Evolutionary conservation across 1,140 invertebrate genomes (phyloP).

Genomic region (Aphelenchoides fujianensis): DNA sequence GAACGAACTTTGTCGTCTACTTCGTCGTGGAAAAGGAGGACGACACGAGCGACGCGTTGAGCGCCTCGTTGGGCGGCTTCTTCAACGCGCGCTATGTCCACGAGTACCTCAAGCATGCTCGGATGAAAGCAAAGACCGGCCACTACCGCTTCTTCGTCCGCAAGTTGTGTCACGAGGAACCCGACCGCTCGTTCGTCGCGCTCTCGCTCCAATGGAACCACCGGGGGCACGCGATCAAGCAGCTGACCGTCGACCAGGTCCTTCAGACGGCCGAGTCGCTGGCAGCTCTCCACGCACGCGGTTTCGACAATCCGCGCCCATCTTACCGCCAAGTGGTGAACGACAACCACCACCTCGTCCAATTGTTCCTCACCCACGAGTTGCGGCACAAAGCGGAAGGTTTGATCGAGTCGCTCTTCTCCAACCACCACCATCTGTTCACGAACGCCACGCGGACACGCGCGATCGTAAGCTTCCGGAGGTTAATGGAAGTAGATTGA

Average conservation of each 20-base stretch:
- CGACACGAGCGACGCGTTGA: not conserved
- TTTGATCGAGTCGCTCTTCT: not conserved
- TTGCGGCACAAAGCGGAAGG: not conserved
- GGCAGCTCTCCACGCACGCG: slow-evolving; percentile 4
- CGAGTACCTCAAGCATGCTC: slow-evolving; percentile 10
- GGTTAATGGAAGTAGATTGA: too few relatives aligned
- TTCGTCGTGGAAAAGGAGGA: not conserved
- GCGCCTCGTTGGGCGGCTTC: slow-evolving; percentile 16
- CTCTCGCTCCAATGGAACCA: not conserved
- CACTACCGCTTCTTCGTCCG: not conserved
- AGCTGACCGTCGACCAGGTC: not conserved
- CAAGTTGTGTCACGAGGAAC: not conserved
- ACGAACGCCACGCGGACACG: not conserved
- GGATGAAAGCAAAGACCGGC: not conserved
- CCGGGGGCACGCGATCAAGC: not conserved
- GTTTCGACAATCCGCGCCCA: not conserved
- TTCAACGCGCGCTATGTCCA: slow-evolving; percentile 25
- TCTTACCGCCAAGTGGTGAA: slow-evolving; percentile 15
- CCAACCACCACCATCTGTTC: not conserved
- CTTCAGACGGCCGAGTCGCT: slow-evolving; percentile 1
- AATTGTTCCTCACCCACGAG: not conserved
- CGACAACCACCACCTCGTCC: not conserved
- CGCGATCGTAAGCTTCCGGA: not conserved
- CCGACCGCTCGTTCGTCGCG: not conserved
- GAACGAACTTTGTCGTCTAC: not conserved